Percentiles rank a stretch among this genome's conserved stretches.
These are phyloP conservation scores for Xenops minutus DNA, from an alignment of 2,797 vertebrate species.

Conservation along the genomic window DNA sequence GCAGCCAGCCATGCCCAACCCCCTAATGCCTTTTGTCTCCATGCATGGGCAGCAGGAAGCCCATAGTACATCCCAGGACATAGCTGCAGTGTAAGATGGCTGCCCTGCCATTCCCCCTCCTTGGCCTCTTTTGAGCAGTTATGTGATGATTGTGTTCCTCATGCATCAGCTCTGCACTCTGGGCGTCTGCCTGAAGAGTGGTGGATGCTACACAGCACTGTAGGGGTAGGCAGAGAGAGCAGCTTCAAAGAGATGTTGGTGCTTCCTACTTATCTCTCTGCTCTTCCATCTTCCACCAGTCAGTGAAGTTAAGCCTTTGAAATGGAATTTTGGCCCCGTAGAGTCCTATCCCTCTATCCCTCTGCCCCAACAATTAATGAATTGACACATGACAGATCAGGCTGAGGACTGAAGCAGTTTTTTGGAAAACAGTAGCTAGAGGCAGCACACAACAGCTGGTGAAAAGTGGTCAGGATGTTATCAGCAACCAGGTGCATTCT, in stretches of 20 bases:
- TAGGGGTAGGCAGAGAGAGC: neutral
- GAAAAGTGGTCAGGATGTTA: neutral
- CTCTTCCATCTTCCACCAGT: neutral
- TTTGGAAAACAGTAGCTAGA: neutral
- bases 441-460: neutral
- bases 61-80: neutral
- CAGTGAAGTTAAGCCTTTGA: neutral
- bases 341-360: neutral
- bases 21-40: neutral
- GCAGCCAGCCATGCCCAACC: neutral
- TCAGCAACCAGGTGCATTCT: neutral
- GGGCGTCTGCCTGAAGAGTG: neutral
- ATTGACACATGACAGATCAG: neutral
- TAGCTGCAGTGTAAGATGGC: neutral
- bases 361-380: neutral
- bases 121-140: neutral
- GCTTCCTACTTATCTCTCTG: neutral
- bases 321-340: neutral
- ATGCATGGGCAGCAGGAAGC: neutral
- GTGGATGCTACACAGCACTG: neutral
- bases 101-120: neutral
- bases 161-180: neutral
- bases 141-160: neutral
- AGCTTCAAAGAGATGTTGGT: neutral
- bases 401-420: neutral